Evolutionary conservation across 1,140 invertebrate genomes (phyloP).

Genomic region (Drosophila arizonae): DNA sequence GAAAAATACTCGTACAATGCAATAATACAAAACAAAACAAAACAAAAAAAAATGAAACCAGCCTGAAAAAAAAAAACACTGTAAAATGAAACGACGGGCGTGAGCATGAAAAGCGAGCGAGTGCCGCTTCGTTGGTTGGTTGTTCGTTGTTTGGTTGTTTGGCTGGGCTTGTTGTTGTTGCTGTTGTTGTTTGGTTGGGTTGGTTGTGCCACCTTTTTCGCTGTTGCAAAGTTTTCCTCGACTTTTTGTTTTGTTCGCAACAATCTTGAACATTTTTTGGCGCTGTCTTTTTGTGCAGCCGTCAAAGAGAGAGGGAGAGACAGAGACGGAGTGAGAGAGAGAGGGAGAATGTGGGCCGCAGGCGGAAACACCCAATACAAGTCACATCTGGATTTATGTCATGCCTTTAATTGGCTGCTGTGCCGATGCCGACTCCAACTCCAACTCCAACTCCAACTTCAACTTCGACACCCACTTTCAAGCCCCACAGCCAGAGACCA

Average conservation of each 20-base stretch:
- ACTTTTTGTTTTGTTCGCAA: conserved; percentile 71
- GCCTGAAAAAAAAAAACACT: conserved; percentile 50
- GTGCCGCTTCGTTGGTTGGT: conserved; percentile 39
- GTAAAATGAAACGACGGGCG: conserved; percentile 74
- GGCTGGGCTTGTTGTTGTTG: conserved; percentile 1
- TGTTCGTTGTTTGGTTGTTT: conserved; percentile 52
- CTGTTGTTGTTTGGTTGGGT: conserved; percentile 15
- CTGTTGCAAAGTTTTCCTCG: conserved; percentile 48
- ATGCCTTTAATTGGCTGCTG: conserved; percentile 82
- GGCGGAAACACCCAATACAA: conserved; percentile 83
- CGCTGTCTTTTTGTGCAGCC: conserved; percentile 57
- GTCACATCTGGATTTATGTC: conserved; percentile 83
- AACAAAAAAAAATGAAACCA: conserved; percentile 7
- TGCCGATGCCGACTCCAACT: conserved; percentile 61
- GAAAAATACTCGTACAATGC: conserved; percentile 79
- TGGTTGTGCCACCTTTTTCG: conserved; percentile 23
- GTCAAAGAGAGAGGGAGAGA: conserved; percentile 47
- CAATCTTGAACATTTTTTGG: conserved; percentile 77
- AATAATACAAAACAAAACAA: conserved; percentile 63
- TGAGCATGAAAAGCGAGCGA: conserved; percentile 72
- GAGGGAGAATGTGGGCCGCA: conserved; percentile 78
- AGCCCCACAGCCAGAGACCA: conserved; percentile 17
- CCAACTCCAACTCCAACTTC: not conserved
- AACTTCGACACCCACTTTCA: not conserved
- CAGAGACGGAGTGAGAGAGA: not conserved